These are phyloP conservation scores for Azorinus chamasolen DNA, from an alignment of 2,888 invertebrate genomes.

Conservation along the genomic window DNA sequence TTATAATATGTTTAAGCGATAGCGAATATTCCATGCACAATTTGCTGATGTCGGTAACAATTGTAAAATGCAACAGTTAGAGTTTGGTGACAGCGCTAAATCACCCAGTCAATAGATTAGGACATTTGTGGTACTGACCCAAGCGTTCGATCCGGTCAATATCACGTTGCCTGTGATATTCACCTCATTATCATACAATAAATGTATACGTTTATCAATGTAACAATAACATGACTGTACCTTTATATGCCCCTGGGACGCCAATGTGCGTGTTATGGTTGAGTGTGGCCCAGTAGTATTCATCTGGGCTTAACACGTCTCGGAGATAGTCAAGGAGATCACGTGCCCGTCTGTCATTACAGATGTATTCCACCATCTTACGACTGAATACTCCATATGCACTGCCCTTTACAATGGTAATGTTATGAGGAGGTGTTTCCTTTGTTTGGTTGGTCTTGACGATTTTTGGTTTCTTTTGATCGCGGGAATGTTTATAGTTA, in stretches of 20 bases:
- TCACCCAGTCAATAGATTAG: too few relatives aligned
- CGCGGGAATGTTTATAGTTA: constrained; percentile 57
- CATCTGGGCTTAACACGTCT: constrained; percentile 83
- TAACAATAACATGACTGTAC: constrained; percentile 70
- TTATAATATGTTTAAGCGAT: too few relatives aligned
- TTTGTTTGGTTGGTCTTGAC: constrained; percentile 46
- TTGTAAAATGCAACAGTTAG: too few relatives aligned
- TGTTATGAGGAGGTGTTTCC: constrained; percentile 66
- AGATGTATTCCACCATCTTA: constrained; percentile 81
- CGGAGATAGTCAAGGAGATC: constrained; percentile 83
- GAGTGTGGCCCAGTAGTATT: constrained; percentile 85
- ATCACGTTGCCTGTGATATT: too few relatives aligned
- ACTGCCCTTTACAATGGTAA: constrained; percentile 81
- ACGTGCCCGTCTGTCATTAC: constrained; percentile 74
- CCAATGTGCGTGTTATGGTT: constrained; percentile 81
- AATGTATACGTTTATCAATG: too few relatives aligned
- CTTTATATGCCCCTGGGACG: constrained; percentile 82
- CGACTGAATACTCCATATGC: constrained; percentile 85
- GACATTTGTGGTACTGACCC: too few relatives aligned
- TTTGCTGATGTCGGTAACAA: too few relatives aligned
- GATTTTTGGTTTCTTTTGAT: constrained; percentile 36
- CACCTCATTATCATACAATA: too few relatives aligned
- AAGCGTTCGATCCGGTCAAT: too few relatives aligned
- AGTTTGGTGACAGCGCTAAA: too few relatives aligned
- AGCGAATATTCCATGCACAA: too few relatives aligned